phyloP scores from a whole-genome alignment of 1,140 invertebrate genomes.

The Drosophila pallidifrons region DNA sequence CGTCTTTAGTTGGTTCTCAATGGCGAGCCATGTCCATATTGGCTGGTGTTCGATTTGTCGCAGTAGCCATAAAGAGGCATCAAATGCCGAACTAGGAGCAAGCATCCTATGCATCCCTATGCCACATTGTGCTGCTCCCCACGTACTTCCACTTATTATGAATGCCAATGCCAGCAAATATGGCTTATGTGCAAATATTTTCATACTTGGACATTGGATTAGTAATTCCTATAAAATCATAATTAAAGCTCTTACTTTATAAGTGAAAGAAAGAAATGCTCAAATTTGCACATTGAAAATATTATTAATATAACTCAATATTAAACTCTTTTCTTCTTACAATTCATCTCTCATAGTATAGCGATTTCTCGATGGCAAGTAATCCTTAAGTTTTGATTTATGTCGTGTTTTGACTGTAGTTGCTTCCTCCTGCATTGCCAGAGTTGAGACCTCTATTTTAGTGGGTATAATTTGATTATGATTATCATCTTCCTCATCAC shows the following conservation, averaged over 20 bases:
- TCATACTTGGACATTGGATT: neutral
- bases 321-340: slow-evolving; percentile 14
- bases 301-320: neutral
- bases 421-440: too few species aligned
- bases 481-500: neutral
- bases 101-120: slow-evolving; percentile 18
- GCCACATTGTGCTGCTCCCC: slow-evolving; percentile 1
- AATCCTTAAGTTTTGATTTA: slow-evolving; percentile 59
- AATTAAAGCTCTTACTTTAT: neutral
- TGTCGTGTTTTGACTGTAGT: neutral
- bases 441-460: neutral
- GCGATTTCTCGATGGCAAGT: slow-evolving; percentile 53
- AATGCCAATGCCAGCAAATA: slow-evolving; percentile 24
- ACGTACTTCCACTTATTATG: slow-evolving; percentile 29
- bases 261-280: neutral
- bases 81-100: slow-evolving; percentile 36
- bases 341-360: slow-evolving; percentile 61
- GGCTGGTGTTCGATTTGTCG: slow-evolving; percentile 72
- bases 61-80: slow-evolving; percentile 54
- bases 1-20: slow-evolving; percentile 43
- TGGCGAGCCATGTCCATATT: slow-evolving; percentile 60
- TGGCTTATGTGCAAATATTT: slow-evolving; percentile 17
- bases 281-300: neutral
- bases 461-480: neutral
- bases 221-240: neutral